A percentile compares a stretch with the other conserved stretches of the same genome.
These are phyloP conservation scores for Pangasius larnaudii DNA, from an alignment of 2,797 vertebrate species.

Conservation along the genomic window DNA sequence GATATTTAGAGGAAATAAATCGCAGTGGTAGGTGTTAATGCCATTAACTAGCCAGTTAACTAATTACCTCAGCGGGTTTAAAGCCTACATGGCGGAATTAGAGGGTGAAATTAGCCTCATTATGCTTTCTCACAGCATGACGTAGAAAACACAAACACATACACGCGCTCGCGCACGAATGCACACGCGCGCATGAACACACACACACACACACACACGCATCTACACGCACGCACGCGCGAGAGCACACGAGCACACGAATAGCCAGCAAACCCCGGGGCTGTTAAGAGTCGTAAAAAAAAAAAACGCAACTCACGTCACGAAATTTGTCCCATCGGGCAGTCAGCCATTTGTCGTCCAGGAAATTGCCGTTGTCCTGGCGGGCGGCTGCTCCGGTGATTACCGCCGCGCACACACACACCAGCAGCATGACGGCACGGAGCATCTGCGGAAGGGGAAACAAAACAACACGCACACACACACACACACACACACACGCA, in stretches of 20 bases:
- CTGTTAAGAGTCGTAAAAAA: background rate
- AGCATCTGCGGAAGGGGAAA: conserved; percentile 71
- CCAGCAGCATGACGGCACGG: conserved; percentile 32
- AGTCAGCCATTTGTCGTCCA: conserved; percentile 94
- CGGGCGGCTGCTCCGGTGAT: conserved; percentile 76
- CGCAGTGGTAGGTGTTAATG: background rate
- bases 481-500: background rate
- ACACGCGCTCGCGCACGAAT: background rate
- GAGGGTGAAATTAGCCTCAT: background rate
- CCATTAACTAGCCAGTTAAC: background rate
- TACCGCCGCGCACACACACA: conserved; percentile 80
- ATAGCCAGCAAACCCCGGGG: background rate
- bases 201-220: background rate
- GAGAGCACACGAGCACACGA: background rate
- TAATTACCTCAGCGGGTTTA: background rate
- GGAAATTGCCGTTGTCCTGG: conserved; percentile 90
- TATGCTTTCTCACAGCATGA: background rate
- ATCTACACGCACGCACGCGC: background rate
- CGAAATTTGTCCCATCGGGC: conserved; percentile 96
- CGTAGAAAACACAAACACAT: conserved; percentile 1
- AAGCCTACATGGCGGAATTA: background rate
- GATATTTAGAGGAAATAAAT: conserved; percentile 14
- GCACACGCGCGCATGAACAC: background rate
- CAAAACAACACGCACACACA: conserved; percentile 51
- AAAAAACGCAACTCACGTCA: conserved; percentile 83